phyloP scores from a whole-genome alignment of 2,888 invertebrate species.

The Noctua comes region DNA sequence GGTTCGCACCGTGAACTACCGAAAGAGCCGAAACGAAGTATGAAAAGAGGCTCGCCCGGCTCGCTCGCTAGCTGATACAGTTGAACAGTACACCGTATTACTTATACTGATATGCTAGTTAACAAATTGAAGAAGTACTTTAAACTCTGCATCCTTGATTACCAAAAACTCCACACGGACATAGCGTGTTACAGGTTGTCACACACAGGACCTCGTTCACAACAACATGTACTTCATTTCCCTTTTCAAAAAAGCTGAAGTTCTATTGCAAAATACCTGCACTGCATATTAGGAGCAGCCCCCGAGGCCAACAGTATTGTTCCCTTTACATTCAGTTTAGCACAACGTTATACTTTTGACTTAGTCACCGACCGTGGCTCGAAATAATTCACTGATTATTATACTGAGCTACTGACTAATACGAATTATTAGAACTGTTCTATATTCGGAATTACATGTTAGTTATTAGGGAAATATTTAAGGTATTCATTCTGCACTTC shows the following conservation, averaged over 20 bases:
- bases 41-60: no score
- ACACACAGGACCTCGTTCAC: neutral
- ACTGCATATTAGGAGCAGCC: slow-evolving; percentile 14
- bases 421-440: slow-evolving; percentile 34
- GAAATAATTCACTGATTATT: slow-evolving; percentile 47
- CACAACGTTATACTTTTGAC: neutral
- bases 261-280: slow-evolving; percentile 24
- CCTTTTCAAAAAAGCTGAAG: slow-evolving; percentile 3
- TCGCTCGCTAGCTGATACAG: no score
- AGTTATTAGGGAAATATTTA: slow-evolving; percentile 35
- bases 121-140: no score
- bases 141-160: neutral
- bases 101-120: no score
- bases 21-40: no score
- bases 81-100: no score
- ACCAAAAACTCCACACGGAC: neutral
- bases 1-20: no score
- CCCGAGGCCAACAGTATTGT: slow-evolving; percentile 39
- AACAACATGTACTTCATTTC: neutral
- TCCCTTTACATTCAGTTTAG: neutral
- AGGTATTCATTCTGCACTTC: neutral
- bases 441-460: slow-evolving; percentile 22
- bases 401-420: slow-evolving; percentile 25
- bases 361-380: slow-evolving; percentile 32
- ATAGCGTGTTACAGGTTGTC: neutral